Base-by-base conservation (phyloP, 2,888 invertebrate species). In the Phania funesta region DNA sequence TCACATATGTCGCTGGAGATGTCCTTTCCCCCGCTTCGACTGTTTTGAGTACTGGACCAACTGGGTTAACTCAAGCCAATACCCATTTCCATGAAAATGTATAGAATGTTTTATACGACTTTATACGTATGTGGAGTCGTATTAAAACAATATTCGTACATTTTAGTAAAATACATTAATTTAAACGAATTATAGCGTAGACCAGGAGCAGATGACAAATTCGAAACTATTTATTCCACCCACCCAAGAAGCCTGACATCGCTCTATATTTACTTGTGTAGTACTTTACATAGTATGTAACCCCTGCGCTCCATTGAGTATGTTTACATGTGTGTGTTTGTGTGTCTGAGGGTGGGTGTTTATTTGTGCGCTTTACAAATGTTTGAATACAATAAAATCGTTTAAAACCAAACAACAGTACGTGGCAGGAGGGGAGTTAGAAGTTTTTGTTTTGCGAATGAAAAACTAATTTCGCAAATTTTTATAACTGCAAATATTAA, bases 121-220 rank as follows among this genome's bases (percentile, higher is more conserved):
- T 13, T 41, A 29, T 16, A 29, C 22, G 16, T n/a, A 24, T 26
- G 52, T 68, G 32, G 18, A 62, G 44, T 54, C 58, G 41, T 46
- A 73, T 73, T 60, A 81, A 67, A 73, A 77, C 71, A 81, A 73
- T 76, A 67, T 73, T 76, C 65, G 52, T 13, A 60, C 67, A 68
- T 68, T 76, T 44, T 62, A 35, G 24, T 9, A 62, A 77, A 64
- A 44, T 71, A 32, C 32, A 48, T 58, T 9, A 68, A 79, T 71
- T 65, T 54, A 54, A 52, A 68, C 68, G 29, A 75, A 79, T 60
- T 54, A 38, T 46, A 67, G 71, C 60, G 29, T 46, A 60, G 20
- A 65, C 35, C 24, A 65, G 20, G 16, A 58, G 20, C 67, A 71
- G 44, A 65, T 50, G 76, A 76, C 65, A 76, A 70, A 77, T 54